Base-by-base conservation (phyloP, 2,888 invertebrate species). In the Sabatieria punctata region DNA sequence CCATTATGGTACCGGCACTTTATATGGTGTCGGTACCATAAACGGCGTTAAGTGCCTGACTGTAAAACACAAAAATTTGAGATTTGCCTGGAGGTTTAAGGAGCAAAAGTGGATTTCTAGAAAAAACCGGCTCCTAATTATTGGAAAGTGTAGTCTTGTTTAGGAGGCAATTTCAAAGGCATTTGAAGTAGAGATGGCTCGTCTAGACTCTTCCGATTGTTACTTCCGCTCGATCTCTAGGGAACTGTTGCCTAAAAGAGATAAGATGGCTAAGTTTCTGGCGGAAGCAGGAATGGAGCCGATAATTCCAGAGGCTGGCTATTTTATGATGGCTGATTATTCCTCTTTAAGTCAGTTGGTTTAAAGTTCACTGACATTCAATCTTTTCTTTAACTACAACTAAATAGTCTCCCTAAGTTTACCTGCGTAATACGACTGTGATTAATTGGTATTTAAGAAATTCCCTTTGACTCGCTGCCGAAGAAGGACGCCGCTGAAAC, bases 251-350 rank as follows among this genome's bases (percentile, higher is more conserved):
- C 73, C 75, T 0, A 89, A 91, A 66, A 70, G 88, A 27, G 82
- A 89, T 65, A 78, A 71, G 57, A 78, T 88, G 71, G 77, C 77
- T 0, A 77, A 78, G 57, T 76, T 82, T 50, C 70, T 86, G 23
- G 45, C 63, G 6, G 80, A 84, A 13, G 78, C 79, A 46, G 89
- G 88, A 0, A 83, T 95, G 78, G 77, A 76, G 35, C 88, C 93
- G 0, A 84, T 84, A 0, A 71, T 91, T 47, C 97, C 97, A 0
- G 86, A 95, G 57, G 91, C 88, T 2, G 95, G 97, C 0, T 99
- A 93, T 69, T 99, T 97, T 64, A 81, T 99, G 74, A 66, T 97
- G 44, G 91, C 91, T 1, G 86, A 97, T 69, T 89, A 85, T 79
- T 77, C 80, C 11, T 71, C 77, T 4, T 68, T 86, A 52, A 76